Percentiles rank a stretch among this genome's conserved stretches.
phyloP scores from a whole-genome alignment of 2,113 vertebrate species.

The human (Homo sapiens) region GRCh38 chr17:2085001-2085500 shows the following conservation, averaged over 20 bases:
- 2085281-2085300: constrained; percentile 47
- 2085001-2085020: neutral
- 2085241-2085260: constrained; percentile 92
- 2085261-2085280: constrained; percentile 81
- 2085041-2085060: neutral
- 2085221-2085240: constrained; percentile 90
- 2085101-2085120: accelerated
- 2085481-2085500: constrained; percentile 72
- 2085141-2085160: neutral
- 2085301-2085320: constrained; percentile 79
- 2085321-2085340: constrained; percentile 88
- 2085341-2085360: constrained; percentile 88
- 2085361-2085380: constrained; percentile 82
- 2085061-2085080: neutral
- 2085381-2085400: constrained; percentile 80
- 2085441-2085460: constrained; percentile 79
- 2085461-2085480: constrained; percentile 75
- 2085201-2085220: constrained; percentile 90
- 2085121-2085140: neutral
- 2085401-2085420: constrained; percentile 87
- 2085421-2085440: constrained; percentile 75
- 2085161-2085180: constrained; percentile 30
- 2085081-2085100: neutral
- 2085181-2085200: constrained; percentile 85
- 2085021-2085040: constrained; percentile 16